These are phyloP conservation scores for Thunnus maccoyii DNA, from an alignment of 2,113 vertebrate genomes.

Conservation along the genomic window DNA sequence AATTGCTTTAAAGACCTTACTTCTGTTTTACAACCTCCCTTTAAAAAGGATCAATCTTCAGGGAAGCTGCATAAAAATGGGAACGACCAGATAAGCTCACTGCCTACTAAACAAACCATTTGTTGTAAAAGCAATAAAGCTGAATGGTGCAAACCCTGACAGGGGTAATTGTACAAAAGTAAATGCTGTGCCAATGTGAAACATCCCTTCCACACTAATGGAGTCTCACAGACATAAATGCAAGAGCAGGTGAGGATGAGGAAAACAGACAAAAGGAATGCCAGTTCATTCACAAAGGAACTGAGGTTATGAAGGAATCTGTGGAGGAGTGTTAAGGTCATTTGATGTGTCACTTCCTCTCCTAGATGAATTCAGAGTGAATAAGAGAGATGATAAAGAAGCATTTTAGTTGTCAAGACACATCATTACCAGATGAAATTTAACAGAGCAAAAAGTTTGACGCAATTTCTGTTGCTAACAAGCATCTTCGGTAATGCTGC, in stretches of 20 bases:
- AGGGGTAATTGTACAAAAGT: slow-evolving; percentile 7
- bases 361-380: slow-evolving; percentile 39
- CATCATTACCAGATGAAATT: slow-evolving; percentile 20
- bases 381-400: slow-evolving; percentile 17
- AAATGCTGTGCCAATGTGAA: slow-evolving; percentile 11
- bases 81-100: background rate
- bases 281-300: slow-evolving; percentile 27
- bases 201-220: background rate
- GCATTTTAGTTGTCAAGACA: slow-evolving; percentile 13
- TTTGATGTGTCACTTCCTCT: slow-evolving; percentile 59
- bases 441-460: slow-evolving; percentile 18
- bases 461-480: background rate
- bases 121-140: slow-evolving; percentile 9
- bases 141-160: slow-evolving; percentile 1
- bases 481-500: background rate
- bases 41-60: background rate
- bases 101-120: background rate
- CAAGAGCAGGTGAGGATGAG: background rate
- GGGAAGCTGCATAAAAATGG: background rate
- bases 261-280: slow-evolving; percentile 18
- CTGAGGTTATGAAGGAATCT: slow-evolving; percentile 46
- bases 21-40: background rate
- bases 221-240: slow-evolving; percentile 6
- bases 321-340: slow-evolving; percentile 56
- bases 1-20: background rate